These are phyloP conservation scores for Calonectris borealis DNA, from an alignment of 2,113 vertebrate genomes.

Conservation along the genomic window DNA sequence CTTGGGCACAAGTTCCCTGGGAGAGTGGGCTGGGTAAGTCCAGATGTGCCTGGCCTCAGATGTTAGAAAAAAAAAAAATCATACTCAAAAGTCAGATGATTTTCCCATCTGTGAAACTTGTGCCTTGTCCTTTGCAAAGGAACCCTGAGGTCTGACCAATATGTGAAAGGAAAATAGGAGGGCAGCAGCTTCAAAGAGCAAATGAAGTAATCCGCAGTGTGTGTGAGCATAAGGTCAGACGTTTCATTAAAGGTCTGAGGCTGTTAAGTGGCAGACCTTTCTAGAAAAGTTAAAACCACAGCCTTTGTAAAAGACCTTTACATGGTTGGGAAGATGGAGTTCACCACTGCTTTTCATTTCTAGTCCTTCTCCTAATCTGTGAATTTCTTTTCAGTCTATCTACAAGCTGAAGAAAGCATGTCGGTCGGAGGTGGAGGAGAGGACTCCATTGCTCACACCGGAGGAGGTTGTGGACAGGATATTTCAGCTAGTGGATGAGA, in stretches of 20 bases:
- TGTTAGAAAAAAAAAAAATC: background rate
- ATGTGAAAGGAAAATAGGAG: background rate
- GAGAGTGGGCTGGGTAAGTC: background rate
- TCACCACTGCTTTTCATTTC: background rate
- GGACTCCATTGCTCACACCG: slow-evolving; percentile 81
- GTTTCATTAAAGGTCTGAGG: background rate
- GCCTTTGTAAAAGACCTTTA: background rate
- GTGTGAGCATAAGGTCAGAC: background rate
- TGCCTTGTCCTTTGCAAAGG: background rate
- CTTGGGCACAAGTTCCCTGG: background rate
- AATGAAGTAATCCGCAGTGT: background rate
- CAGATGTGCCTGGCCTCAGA: background rate
- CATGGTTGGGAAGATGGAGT: background rate
- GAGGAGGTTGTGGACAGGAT: slow-evolving; percentile 96
- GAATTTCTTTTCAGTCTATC: slow-evolving; percentile 78
- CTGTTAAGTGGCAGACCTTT: background rate
- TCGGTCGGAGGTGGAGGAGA: slow-evolving; percentile 75
- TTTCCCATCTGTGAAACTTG: background rate
- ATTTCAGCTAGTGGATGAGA: slow-evolving; percentile 94
- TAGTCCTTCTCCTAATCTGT: background rate
- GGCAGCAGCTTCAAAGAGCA: background rate
- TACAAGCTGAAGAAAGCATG: slow-evolving; percentile 93
- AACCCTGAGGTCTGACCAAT: background rate
- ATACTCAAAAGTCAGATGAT: background rate
- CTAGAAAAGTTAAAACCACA: background rate